phyloP scores from a whole-genome alignment of 2,113 vertebrate genomes.

The Stigmatopora argus region DNA sequence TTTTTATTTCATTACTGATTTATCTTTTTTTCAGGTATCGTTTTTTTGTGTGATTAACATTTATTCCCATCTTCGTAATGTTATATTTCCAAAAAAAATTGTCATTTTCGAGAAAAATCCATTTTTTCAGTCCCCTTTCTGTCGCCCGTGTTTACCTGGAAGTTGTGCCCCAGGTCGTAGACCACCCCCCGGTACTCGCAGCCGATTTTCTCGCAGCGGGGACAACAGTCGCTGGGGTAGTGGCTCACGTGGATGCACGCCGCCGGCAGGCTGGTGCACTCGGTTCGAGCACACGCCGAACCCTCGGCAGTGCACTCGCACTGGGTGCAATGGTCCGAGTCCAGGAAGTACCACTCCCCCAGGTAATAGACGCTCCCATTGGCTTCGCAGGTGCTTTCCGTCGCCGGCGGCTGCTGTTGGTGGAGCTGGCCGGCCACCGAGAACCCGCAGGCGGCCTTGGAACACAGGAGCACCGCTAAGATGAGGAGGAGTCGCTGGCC shows the following conservation, averaged over 20 bases:
- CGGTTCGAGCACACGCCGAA: slow-evolving; percentile 68
- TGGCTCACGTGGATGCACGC: slow-evolving; percentile 81
- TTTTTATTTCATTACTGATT: too few relatives aligned
- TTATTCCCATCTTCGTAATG: background rate
- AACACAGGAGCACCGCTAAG: slow-evolving; percentile 38
- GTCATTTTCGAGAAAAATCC: too few relatives aligned
- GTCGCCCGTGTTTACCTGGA: slow-evolving; percentile 65
- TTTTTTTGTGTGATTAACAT: too few relatives aligned
- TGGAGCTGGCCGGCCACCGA: slow-evolving; percentile 63
- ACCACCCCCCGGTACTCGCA: slow-evolving; percentile 78
- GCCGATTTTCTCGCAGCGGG: slow-evolving; percentile 78
- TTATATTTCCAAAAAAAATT: background rate
- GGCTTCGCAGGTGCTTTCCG: slow-evolving; percentile 71
- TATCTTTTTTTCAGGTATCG: too few relatives aligned
- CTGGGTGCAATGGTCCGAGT: slow-evolving; percentile 78
- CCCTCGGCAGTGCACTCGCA: slow-evolving; percentile 78
- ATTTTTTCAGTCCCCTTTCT: too few relatives aligned
- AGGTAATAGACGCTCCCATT: slow-evolving; percentile 77
- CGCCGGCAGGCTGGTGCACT: slow-evolving; percentile 75
- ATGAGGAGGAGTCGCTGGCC: background rate
- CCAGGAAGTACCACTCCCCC: slow-evolving; percentile 79
- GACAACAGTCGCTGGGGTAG: slow-evolving; percentile 80
- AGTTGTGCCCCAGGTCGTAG: slow-evolving; percentile 73
- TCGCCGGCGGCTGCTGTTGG: background rate
- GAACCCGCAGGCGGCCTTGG: slow-evolving; percentile 39